Base-by-base conservation (phyloP, 2,797 vertebrate species). In the Denticeps clupeoides region DNA sequence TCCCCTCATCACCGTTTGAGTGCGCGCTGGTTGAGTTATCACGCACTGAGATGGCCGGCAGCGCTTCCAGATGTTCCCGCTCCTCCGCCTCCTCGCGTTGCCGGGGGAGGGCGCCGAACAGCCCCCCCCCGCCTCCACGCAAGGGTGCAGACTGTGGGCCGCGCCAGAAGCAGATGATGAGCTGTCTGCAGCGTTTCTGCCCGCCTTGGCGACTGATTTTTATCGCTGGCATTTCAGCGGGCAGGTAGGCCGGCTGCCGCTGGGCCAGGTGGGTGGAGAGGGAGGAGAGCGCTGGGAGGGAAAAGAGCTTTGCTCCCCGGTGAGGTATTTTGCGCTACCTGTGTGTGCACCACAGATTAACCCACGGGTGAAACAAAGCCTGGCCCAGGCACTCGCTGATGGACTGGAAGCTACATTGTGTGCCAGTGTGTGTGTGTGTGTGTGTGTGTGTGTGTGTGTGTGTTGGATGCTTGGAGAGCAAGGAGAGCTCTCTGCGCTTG, bases 361-460 rank as follows among this genome's bases (percentile, higher is more conserved):
- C 77, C 64, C 65, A 42, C 50, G 72, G 80, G 78, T 80, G 83
- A 82, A 87, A 82, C 79, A 80, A 82, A 72, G 69, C 70, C 76
- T 80, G 67, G 75, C 78, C 78, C 72, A 80, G 77, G 71, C 69
- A 56, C 65, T n/a, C n/a, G n/a, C n/a, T n/a, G n/a, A n/a, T n/a
- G n/a, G n/a, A n/a, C n/a, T n/a, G n/a, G n/a, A n/a, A n/a, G n/a
- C n/a, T n/a, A n/a, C n/a, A n/a, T n/a, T n/a, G n/a, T n/a, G n/a
- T n/a, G n/a, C n/a, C n/a, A n/a, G n/a, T n/a, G n/a, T n/a, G n/a
- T n/a, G n/a, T n/a, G n/a, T n/a, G n/a, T n/a, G n/a, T n/a, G n/a
- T n/a, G n/a, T n/a, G n/a, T n/a, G n/a, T n/a, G n/a, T n/a, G n/a
- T n/a, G n/a, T n/a, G n/a, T n/a, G n/a, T n/a, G n/a, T n/a, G n/a